Conservation (phyloP, 2,113 vertebrate genomes). For the Sisor rabdophorus region DNA sequence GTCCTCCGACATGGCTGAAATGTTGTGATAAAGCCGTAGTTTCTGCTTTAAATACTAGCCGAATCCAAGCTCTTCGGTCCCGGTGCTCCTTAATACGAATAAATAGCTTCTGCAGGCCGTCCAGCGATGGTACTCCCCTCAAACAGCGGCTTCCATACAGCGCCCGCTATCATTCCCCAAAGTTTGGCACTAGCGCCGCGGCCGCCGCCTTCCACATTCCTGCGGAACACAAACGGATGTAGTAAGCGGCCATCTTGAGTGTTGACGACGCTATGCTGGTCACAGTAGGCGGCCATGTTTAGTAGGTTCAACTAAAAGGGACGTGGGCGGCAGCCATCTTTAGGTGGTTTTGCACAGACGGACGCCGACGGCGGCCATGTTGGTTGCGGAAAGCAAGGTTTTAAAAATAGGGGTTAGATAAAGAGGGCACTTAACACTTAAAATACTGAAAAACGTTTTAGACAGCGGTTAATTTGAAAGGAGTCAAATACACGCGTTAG, state of each 20-base stretch:
- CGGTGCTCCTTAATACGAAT: constrained; percentile 45
- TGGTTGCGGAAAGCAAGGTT: constrained; percentile 49
- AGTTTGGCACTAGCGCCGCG: constrained; percentile 71
- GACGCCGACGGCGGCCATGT: constrained; percentile 57
- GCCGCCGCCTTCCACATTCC: constrained; percentile 73
- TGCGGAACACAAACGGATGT: constrained; percentile 45
- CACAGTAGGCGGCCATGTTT: constrained; percentile 7
- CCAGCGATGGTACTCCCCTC: constrained; percentile 55
- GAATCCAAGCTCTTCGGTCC: constrained; percentile 46
- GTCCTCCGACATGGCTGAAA: constrained; percentile 87
- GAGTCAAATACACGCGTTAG: background rate
- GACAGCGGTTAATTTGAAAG: background rate
- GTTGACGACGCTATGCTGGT: constrained; percentile 30
- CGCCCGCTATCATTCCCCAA: constrained; percentile 74
- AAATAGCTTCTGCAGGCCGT: constrained; percentile 58
- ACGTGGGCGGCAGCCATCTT: background rate
- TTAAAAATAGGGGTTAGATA: background rate
- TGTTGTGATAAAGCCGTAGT: constrained; percentile 49
- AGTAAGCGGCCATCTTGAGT: constrained; percentile 62
- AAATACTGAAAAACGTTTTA: background rate
- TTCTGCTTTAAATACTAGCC: constrained; percentile 34
- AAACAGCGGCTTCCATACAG: constrained; percentile 63
- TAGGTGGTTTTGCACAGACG: constrained; percentile 21
- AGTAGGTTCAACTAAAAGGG: background rate
- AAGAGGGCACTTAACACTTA: background rate